These are phyloP conservation scores for Muscina levida DNA, from an alignment of 2,888 invertebrate genomes.

Conservation along the genomic window DNA sequence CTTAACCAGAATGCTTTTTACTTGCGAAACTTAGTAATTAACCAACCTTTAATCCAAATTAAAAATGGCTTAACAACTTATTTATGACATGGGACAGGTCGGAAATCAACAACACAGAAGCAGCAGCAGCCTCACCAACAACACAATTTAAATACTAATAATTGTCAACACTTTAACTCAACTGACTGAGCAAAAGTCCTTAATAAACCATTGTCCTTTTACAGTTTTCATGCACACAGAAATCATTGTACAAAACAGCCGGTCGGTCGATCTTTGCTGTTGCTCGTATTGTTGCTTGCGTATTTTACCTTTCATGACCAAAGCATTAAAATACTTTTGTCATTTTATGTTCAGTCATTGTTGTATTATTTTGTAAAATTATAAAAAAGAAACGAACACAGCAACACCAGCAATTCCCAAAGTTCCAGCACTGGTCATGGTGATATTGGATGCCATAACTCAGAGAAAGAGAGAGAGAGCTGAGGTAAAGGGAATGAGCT, in stretches of 20 bases:
- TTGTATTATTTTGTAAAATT: conserved; percentile 35
- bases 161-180: conserved; percentile 48
- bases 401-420: conserved; percentile 14
- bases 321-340: conserved; percentile 40
- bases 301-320: conserved; percentile 50
- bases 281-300: not conserved
- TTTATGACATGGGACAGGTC: not conserved
- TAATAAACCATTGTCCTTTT: conserved; percentile 49
- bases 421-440: not conserved
- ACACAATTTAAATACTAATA: conserved; percentile 35
- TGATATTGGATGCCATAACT: conserved; percentile 1
- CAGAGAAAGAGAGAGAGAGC: conserved; percentile 38
- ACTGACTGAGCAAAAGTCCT: conserved; percentile 5
- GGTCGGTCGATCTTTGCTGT: not conserved
- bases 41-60: conserved; percentile 38
- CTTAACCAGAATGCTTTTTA: too few species aligned
- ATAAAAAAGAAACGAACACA: not conserved
- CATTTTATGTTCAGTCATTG: conserved; percentile 42
- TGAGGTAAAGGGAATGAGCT: not conserved
- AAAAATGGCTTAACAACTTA: conserved; percentile 46
- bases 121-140: not conserved
- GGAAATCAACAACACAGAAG: not conserved
- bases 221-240: not conserved
- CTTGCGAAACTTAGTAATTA: too few species aligned
- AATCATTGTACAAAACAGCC: conserved; percentile 7